Evolutionary conservation across 2,888 invertebrate species (phyloP).

Genomic region (Cabera pusaria): DNA sequence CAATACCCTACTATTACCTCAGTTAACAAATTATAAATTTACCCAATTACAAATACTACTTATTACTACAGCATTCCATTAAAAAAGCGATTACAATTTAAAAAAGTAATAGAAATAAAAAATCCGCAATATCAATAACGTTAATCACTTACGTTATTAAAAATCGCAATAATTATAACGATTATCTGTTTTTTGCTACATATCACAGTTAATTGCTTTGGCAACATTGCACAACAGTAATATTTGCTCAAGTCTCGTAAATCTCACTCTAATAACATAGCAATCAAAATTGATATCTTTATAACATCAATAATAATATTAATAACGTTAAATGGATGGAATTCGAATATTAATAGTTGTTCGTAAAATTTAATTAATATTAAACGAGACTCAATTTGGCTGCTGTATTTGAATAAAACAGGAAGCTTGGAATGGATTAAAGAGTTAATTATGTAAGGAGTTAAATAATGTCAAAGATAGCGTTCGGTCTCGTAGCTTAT

Average conservation of each 20-base stretch:
- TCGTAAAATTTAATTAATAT: slow-evolving; percentile 25
- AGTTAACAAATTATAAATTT: too few relatives aligned
- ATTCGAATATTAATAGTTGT: slow-evolving; percentile 17
- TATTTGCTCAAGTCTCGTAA: slow-evolving; percentile 58
- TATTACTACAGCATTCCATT: too few relatives aligned
- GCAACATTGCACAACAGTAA: slow-evolving; percentile 41
- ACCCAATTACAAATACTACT: too few relatives aligned
- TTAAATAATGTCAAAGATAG: too few relatives aligned
- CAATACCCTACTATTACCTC: too few relatives aligned
- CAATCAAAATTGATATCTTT: slow-evolving; percentile 62
- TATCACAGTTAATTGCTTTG: slow-evolving; percentile 33
- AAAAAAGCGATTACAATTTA: slow-evolving; percentile 5
- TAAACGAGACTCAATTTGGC: slow-evolving; percentile 16
- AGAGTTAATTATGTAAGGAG: too few relatives aligned
- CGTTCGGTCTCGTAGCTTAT: too few relatives aligned
- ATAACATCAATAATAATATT: slow-evolving; percentile 62
- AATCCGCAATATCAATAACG: slow-evolving; percentile 11
- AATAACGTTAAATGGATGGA: slow-evolving; percentile 43
- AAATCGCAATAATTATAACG: slow-evolving; percentile 15
- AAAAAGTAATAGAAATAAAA: slow-evolving; percentile 4
- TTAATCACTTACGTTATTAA: slow-evolving; percentile 11
- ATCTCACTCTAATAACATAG: slow-evolving; percentile 60
- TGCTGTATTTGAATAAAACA: slow-evolving; percentile 11
- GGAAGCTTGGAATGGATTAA: too few relatives aligned
- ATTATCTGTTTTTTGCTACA: slow-evolving; percentile 17